These are phyloP conservation scores for Phaethornis superciliosus DNA, from an alignment of 2,113 vertebrate species.

Conservation along the genomic window DNA sequence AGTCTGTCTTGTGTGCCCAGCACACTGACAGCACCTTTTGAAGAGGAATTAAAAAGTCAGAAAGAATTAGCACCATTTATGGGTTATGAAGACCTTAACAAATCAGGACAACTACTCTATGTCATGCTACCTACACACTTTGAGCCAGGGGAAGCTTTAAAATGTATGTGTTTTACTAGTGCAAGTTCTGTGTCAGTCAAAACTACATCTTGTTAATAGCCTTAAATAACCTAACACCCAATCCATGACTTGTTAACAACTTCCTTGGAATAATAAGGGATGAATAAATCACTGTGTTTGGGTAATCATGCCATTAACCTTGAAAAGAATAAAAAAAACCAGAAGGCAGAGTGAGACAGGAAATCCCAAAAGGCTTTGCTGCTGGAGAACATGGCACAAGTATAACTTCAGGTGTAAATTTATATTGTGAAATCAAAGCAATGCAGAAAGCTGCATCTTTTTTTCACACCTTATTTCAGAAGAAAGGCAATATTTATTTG, in stretches of 20 bases:
- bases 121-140: neutral
- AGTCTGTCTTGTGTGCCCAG: neutral
- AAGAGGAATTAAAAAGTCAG: conserved; percentile 17
- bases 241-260: conserved; percentile 59
- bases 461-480: neutral
- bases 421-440: neutral
- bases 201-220: conserved; percentile 46
- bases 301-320: conserved; percentile 11
- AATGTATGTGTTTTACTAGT: neutral
- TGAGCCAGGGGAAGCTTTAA: neutral
- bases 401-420: neutral
- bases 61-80: neutral
- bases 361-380: conserved; percentile 17
- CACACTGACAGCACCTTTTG: neutral
- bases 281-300: conserved; percentile 57
- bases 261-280: conserved; percentile 58
- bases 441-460: neutral
- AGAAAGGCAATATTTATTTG: neutral
- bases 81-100: neutral
- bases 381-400: neutral
- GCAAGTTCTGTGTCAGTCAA: conserved; percentile 11
- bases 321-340: conserved; percentile 46
- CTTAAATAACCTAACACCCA: conserved; percentile 63
- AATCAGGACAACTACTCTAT: neutral
- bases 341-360: neutral